A percentile compares a stretch with the other conserved stretches of the same genome.
Evolutionary conservation across 2,113 vertebrate genomes (phyloP).

Genomic region (Heloderma charlesbogerti): DNA sequence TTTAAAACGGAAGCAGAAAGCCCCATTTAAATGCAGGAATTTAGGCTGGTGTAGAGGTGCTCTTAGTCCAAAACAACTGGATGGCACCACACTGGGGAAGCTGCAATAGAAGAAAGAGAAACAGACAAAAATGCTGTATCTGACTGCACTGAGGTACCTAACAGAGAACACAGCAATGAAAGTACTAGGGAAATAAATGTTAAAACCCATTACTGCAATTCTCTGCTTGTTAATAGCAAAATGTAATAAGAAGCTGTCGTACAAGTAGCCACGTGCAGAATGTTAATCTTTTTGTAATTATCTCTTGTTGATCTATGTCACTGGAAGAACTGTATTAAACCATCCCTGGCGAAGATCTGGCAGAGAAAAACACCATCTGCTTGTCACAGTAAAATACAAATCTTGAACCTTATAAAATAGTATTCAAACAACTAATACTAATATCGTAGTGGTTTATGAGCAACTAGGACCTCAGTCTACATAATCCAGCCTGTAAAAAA

Average conservation of each 20-base stretch:
- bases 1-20: too few species aligned
- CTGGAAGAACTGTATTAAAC: constrained; percentile 12
- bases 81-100: too few species aligned
- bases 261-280: background rate
- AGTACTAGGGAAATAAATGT: background rate
- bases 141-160: background rate
- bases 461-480: background rate
- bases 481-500: background rate
- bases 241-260: background rate
- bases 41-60: too few species aligned
- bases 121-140: background rate
- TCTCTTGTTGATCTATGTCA: background rate
- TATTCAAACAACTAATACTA: constrained; percentile 14
- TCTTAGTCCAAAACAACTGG: too few species aligned
- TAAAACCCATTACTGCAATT: constrained; percentile 5
- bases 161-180: background rate
- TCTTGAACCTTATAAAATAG: constrained; percentile 10
- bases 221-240: background rate
- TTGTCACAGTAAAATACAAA: background rate
- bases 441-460: constrained; percentile 5
- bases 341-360: constrained; percentile 17
- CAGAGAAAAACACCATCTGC: background rate
- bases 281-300: constrained; percentile 46
- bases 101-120: background rate
- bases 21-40: too few species aligned